Base-by-base conservation (phyloP, 2,113 vertebrate species). In the Charina bottae region DNA sequence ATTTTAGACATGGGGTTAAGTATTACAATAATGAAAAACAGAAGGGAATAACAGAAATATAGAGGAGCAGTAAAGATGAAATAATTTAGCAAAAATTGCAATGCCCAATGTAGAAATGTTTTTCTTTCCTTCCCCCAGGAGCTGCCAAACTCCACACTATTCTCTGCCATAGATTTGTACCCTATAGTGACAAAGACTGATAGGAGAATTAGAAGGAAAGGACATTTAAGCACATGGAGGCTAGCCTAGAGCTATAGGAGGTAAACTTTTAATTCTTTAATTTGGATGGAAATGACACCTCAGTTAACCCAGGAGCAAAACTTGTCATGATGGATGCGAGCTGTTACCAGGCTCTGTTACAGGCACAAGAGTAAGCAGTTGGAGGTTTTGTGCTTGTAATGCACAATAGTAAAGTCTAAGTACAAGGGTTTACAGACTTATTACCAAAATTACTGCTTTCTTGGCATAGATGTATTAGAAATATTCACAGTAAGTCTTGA, bases 251-350 rank as follows among this genome's bases (percentile, higher is more conserved):
- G 95, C 64, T 92, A 53, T 56, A 59, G 95, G 96, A 96, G 93
- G 92, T 96, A 95, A 95, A 96, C 94, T 95, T 94, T 90, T 93
- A 95, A 96, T 96, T 96, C 94, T 95, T 96, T 97, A 96, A 95
- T 96, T 96, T 95, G 94, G 94, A 95, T 92, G 92, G 94, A 96
- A 97, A 96, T 96, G 95, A 95, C 95, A 97, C 85, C 91, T 93
- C 92, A 92, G 88, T 90, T 94, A 95, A 96, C 92, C 95, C 94
- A 95, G 93, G 19, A 95, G 95, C 94, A 95, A 94, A 94, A 95
- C 87, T 89, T 95, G 11, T 2, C 56, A 93, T 96, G 94, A 97
- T 94, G 93, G 94, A 97, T 96, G 94, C 56, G 94, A 95, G 33
- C 64, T 90, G 92, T 87, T 90, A 90, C 83, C 64, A 92, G 17